Evolutionary conservation across 2,888 invertebrate species (phyloP), one percentile per base, ranked within the genome.

Genomic region (Lottia gigantea): DNA sequence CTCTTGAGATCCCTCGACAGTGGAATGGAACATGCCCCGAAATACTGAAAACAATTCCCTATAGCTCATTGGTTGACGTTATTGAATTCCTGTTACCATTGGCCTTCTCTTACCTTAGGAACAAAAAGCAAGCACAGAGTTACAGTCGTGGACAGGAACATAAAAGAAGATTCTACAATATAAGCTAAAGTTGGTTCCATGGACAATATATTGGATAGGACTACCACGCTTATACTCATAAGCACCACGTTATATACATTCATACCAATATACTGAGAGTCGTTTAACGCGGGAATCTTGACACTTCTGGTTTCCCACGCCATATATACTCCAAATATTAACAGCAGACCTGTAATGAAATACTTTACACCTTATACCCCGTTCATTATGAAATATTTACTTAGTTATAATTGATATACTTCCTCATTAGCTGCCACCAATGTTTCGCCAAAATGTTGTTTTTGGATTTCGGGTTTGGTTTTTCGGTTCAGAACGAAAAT

Each of bases 171-270:
- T 77, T 95, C 94, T 67, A 95, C 78, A 62, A 81, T 79, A 74
- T 85, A 87, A 45, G 84, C 82, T 45, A 87, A 76, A 2, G 86
- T 86, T 6, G 86, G 86, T 55, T 80, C 79, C 68, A 95, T 95
- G 1, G 94, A 93, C 79, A 96, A 93, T 67, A 96, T 92, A 84
- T 95, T 95, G n/a, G 95, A 95, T 75, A 95, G 91, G 7, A 95
- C 94, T 7, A 96, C 95, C 14, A 95, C 95, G 78, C 95, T 93
- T 12, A 94, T 93, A 79, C 95, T 95, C 64, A 94, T 94, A 76
- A 96, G 94, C 66, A 96, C 95, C 0, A 95, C 95, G 67, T 93
- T 95, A 86, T 97, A 96, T 0, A 96, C 96, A 80, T 95, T 95
- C 88, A 96, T 93, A 15, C 84, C 96, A 79, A 97, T 96, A 88